Evolutionary conservation across 1,140 invertebrate genomes (phyloP).

Genomic region (Papilio dardanus): DNA sequence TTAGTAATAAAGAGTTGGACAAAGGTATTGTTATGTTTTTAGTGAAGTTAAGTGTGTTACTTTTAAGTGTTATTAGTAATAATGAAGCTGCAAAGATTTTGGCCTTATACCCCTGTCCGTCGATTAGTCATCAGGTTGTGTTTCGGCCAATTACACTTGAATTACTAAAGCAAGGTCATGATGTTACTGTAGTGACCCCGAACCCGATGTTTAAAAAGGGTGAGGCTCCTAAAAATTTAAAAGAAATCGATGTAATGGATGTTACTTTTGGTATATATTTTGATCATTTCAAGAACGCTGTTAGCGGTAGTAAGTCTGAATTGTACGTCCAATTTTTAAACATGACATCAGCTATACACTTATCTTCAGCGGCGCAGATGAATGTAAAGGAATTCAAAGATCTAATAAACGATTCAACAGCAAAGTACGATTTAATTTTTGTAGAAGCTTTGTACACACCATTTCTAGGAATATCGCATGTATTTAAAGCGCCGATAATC

Average conservation of each 20-base stretch:
- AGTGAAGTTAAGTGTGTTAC: background rate
- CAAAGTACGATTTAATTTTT: slow-evolving; percentile 54
- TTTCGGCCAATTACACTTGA: slow-evolving; percentile 72
- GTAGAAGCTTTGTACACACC: slow-evolving; percentile 44
- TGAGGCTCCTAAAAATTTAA: slow-evolving; percentile 55
- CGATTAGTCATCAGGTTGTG: slow-evolving; percentile 69
- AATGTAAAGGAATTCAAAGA: slow-evolving; percentile 49
- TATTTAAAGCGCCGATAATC: slow-evolving; percentile 53
- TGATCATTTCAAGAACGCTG: slow-evolving; percentile 17
- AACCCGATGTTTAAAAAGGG: slow-evolving; percentile 59
- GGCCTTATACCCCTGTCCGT: slow-evolving; percentile 75
- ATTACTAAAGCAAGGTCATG: slow-evolving; percentile 77
- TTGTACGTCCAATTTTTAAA: background rate
- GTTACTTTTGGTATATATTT: slow-evolving; percentile 56
- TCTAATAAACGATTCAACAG: slow-evolving; percentile 46
- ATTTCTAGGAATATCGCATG: slow-evolving; percentile 43
- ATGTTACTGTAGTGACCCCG: slow-evolving; percentile 71
- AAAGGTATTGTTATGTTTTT: background rate
- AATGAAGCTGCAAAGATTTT: slow-evolving; percentile 75
- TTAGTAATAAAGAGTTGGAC: background rate
- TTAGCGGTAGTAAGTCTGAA: slow-evolving; percentile 27
- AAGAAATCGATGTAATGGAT: slow-evolving; percentile 63
- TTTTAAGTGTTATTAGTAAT: background rate
- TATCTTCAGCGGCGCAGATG: slow-evolving; percentile 45
- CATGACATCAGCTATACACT: slow-evolving; percentile 33